Evolutionary conservation across 2,113 vertebrate species (phyloP).

Genomic region (Bothrops jararaca): DNA sequence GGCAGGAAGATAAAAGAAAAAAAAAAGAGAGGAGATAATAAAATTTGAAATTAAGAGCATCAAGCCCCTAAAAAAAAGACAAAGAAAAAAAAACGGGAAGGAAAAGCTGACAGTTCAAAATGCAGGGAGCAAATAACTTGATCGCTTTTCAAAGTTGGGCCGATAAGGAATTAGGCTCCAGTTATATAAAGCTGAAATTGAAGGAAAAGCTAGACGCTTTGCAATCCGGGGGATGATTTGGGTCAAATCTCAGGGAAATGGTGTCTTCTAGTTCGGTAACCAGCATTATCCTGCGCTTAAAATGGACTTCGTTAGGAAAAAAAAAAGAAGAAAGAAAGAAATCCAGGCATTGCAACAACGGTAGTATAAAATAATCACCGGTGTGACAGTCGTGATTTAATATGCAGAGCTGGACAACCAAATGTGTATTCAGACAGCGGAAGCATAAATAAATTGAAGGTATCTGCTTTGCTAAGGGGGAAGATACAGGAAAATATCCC

Average conservation of each 20-base stretch:
- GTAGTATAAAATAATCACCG: not conserved
- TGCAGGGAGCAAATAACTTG: not conserved
- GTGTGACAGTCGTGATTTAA: not conserved
- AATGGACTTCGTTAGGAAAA: not conserved
- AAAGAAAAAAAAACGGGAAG: not conserved
- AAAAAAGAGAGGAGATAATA: not conserved
- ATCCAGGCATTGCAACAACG: not conserved
- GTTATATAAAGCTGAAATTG: not conserved
- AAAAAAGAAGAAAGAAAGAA: not conserved
- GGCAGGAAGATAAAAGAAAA: not conserved
- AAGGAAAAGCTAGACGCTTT: not conserved
- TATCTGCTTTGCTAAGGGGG: no score
- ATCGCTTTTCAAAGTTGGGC: not conserved
- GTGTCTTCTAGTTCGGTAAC: not conserved
- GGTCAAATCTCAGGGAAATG: not conserved
- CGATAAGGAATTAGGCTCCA: not conserved
- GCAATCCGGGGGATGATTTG: not conserved
- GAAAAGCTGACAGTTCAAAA: not conserved
- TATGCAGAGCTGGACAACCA: not conserved
- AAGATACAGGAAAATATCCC: no score
- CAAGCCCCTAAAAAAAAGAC: not conserved
- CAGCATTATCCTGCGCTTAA: not conserved
- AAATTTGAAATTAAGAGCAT: not conserved
- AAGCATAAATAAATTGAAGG: not conserved
- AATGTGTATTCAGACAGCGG: accelerated